Evolutionary conservation across 2,888 invertebrate genomes (phyloP), one percentile per base, ranked within the genome.

Genomic region (Lithodes maja): DNA sequence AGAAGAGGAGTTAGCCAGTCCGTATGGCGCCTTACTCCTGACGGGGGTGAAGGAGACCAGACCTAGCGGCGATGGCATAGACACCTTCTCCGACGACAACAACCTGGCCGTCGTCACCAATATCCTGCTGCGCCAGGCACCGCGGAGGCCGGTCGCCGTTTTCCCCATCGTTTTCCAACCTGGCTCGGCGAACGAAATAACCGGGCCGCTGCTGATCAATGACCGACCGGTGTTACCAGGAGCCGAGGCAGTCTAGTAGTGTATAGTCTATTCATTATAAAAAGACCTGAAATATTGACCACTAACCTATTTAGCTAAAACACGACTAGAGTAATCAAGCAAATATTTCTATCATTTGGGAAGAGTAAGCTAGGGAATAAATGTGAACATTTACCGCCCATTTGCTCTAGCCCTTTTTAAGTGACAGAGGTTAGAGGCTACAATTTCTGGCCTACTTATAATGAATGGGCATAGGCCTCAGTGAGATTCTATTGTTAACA

Each of bases 71-170:
- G 17, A 85, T 54, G 89, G 71, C 3, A 71, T 87, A n/a, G n/a
- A 15, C 68, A 89, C 89, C 17, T 85, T 75, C 82, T 49, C 77
- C 1, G 90, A 90, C 75, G 81, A 61, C 54, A 79, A 78, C 7
- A 78, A 33, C 50, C n/a, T 75, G 50, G 90, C 88, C 50, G 83
- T 90, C 85, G 83, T 90, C 7, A 90, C 90, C 3, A 80, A 83
- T 68, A 69, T 90, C 3, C 12, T 5, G 9, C 50, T 68, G 2
- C 82, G 12, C 9, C 17, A 82, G 9, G 61, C 15, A 1, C 53
- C 77, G 7, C 9, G 17, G 77, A 12, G 55, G 1, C 83, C 88
- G 17, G 49, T 49, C 3, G 85, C 82, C 0, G 85, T 85, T n/a
- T 89, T 78, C 49, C 89, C 85, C 3, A 55, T 83, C 1, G 50